Evolutionary conservation across 2,888 invertebrate genomes (phyloP), one percentile per base, ranked within the genome.

Genomic region (Leucozona laternaria): DNA sequence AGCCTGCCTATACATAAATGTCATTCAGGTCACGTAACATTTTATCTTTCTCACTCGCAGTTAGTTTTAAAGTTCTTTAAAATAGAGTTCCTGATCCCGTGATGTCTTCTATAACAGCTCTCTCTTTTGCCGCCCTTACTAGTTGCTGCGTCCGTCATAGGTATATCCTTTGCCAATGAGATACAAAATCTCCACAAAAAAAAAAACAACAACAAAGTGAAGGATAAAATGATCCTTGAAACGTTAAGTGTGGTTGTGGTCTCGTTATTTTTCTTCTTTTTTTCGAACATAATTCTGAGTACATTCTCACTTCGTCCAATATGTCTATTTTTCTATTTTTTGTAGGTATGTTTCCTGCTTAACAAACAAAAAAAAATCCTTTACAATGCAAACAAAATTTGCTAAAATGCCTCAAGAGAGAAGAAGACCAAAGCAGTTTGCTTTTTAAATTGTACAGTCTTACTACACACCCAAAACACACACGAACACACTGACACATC

Each of bases 1-100:
- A 62, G 25, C 11, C 22, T 64, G n/a, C n/a, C n/a, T n/a, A n/a
- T n/a, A n/a, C n/a, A n/a, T n/a, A n/a, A n/a, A 13, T 48, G 28
- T 11, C 55, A 83, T 83, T 75, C 78, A 25, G 34, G 62, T 83
- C 83, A 83, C 83, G 79, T 83, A 64, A 62, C 17, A n/a, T 60
- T 43, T 55, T 66, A 60, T 78, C 58, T 58, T 57, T 43, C 57
- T 50, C 60, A 66, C 28, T 68, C 50, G 6, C 22, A 50, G 45
- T 43, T 48, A 50, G 45, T 43, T 48, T 82, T 72, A 25, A 53
- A 73, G 25, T 43, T 72, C 45, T 28, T 68, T 72, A 66, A 78
- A 68, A 73, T 48, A 64, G 28, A 43, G 17, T 48, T 58, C 48
- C 20, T 25, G 37, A 48, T 34, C 15, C 60, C 55, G 22, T 64